Evolutionary conservation across 2,797 vertebrate genomes (phyloP), one percentile per base, ranked within the genome.

Genomic region (Ficedula albicollis): DNA sequence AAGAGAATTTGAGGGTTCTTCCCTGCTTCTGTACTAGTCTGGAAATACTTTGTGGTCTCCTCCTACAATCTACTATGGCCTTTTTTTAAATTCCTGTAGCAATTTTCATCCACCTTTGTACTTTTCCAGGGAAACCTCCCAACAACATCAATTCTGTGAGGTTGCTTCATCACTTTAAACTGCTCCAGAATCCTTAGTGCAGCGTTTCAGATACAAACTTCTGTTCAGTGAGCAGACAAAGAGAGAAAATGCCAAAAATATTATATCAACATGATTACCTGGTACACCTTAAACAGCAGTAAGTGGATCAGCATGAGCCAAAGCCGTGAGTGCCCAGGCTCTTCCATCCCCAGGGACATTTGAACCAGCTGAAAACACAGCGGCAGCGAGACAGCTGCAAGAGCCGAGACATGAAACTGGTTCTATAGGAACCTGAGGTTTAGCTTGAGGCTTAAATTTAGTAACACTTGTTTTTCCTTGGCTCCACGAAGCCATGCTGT

Each of bases 371-470:
- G 77, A 78, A 66, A 83, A 38, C 72, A 27, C 80, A 39, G 72
- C 2, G 26, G 79, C 59, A 84, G 59, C 1, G 8, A 69, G 90
- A 95, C 83, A 89, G 94, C 91, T 95, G 92, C 88, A 30, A 15
- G 23, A 76, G 94, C 79, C 44, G 4, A 5, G 51, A 25, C 32
- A 48, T 10, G 38, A 41, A 86, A 44, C 63, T 69, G 80, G 26
- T 83, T 93, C 90, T 84, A 5, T 52, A 91, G 73, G 78, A 78
- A 77, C 83, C 55, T 56, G 32, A 64, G 56, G 88, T 84, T 94
- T 78, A 75, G 46, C 74, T 39, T 6, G 38, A 81, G 73, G 73
- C 36, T 95, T 92, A 95, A 90, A 78, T 94, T 93, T 95, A 92
- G 76, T n/a, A 93, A 87, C 67, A 5, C 60, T 85, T 94, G 84